These are phyloP conservation scores for Sesamia nonagrioides DNA, from an alignment of 1,140 invertebrate species.

Conservation along the genomic window DNA sequence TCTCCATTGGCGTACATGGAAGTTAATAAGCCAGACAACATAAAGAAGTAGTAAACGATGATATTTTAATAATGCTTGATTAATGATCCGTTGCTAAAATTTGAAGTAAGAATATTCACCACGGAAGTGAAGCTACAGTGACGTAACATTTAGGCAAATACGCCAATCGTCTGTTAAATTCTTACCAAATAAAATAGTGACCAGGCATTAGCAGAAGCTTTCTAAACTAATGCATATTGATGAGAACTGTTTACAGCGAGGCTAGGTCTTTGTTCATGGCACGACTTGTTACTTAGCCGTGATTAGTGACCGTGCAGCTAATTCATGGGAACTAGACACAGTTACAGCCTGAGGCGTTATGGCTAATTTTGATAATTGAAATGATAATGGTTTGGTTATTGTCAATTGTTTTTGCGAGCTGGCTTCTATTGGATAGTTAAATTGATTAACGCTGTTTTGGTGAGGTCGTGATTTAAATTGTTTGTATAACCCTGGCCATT, in stretches of 20 bases:
- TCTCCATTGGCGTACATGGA: too few relatives aligned
- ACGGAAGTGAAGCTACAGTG: neutral
- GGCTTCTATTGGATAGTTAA: neutral
- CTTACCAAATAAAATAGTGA: slow-evolving; percentile 1
- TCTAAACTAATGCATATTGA: slow-evolving; percentile 35
- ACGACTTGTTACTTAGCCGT: slow-evolving; percentile 11
- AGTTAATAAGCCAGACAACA: too few relatives aligned
- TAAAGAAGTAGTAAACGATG: too few relatives aligned
- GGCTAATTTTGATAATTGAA: neutral
- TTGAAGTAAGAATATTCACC: too few relatives aligned
- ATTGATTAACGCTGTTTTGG: neutral
- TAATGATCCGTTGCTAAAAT: too few relatives aligned
- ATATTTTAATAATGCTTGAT: too few relatives aligned
- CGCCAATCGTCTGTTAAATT: slow-evolving; percentile 7
- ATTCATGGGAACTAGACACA: neutral
- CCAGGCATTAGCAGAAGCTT: slow-evolving; percentile 18
- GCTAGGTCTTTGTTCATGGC: neutral
- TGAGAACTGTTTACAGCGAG: neutral
- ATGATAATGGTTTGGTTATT: neutral
- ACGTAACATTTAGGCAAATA: neutral
- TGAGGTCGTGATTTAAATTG: neutral
- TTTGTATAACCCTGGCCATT: neutral
- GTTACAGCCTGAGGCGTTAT: neutral
- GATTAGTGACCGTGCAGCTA: slow-evolving; percentile 4
- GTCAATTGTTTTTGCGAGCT: neutral